Conservation (phyloP, 35 echinoderm and acorn worm species). For the Amphiura filiformis region DNA sequence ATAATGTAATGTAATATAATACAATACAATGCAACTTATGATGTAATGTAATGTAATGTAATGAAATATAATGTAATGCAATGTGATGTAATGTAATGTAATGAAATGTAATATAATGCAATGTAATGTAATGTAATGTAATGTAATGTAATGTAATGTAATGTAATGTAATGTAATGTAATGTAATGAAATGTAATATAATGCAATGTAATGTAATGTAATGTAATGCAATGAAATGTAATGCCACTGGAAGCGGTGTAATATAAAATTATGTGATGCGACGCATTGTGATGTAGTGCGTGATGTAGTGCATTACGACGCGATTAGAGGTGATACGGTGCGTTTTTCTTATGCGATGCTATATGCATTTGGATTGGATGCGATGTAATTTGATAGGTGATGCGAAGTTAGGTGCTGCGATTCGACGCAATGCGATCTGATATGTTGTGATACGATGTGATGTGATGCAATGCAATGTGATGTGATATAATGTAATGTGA, state of each 20-base stretch:
- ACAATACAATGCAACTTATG: slow-evolving; percentile 7
- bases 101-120: not conserved
- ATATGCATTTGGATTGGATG: too few relatives aligned
- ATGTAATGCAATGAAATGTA: not conserved
- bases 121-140: not conserved
- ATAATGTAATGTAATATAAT: slow-evolving; percentile 35
- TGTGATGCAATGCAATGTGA: not conserved
- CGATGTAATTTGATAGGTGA: not conserved
- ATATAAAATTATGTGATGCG: not conserved
- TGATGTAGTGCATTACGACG: not conserved
- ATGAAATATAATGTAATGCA: not conserved
- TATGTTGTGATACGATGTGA: not conserved
- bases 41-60: not conserved
- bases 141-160: not conserved
- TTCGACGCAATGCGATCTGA: too few relatives aligned
- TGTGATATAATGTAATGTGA: not conserved
- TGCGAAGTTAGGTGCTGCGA: too few relatives aligned
- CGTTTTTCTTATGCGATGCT: too few relatives aligned
- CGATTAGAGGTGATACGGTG: not conserved
- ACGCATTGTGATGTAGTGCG: not conserved
- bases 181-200: not conserved
- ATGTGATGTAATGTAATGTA: not conserved
- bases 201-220: not conserved
- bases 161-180: not conserved
- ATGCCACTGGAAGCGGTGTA: not conserved